These are phyloP conservation scores for Scaptomyza polygonia DNA, from an alignment of 2,888 invertebrate species.

Conservation along the genomic window DNA sequence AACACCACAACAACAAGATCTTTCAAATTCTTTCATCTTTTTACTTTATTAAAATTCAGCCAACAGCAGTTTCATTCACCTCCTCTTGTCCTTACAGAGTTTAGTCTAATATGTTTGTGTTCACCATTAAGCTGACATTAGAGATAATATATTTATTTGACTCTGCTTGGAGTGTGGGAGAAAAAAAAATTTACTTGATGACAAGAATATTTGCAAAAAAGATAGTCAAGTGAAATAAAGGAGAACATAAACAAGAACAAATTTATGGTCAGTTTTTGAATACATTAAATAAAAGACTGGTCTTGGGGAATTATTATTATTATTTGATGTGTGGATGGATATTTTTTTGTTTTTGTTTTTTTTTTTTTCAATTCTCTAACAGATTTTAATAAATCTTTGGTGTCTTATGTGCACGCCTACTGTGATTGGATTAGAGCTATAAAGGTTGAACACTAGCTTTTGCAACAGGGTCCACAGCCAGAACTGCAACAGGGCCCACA, in stretches of 20 bases:
- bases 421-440: neutral
- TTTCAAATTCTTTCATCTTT: conserved; percentile 23
- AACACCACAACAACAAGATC: neutral
- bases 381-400: conserved; percentile 42
- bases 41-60: conserved; percentile 48
- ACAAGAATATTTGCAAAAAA: neutral
- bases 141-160: neutral
- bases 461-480: conserved; percentile 35
- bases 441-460: conserved; percentile 17
- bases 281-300: too few species aligned
- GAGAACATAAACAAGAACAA: neutral
- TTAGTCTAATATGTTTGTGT: conserved; percentile 13
- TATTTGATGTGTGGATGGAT: conserved; percentile 6
- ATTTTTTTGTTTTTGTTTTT: neutral
- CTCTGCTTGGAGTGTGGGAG: neutral
- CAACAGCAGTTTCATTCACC: conserved; percentile 25
- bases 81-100: conserved; percentile 1
- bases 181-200: neutral
- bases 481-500: conserved; percentile 22
- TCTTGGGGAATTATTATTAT: neutral
- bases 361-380: conserved; percentile 55
- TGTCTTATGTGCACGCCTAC: conserved; percentile 14
- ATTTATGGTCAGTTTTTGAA: too few species aligned
- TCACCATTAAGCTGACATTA: neutral
- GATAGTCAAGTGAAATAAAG: neutral